phyloP scores from a whole-genome alignment of 92 coral and sea anemone genomes.

The Umimayanthus chanpuru region DNA sequence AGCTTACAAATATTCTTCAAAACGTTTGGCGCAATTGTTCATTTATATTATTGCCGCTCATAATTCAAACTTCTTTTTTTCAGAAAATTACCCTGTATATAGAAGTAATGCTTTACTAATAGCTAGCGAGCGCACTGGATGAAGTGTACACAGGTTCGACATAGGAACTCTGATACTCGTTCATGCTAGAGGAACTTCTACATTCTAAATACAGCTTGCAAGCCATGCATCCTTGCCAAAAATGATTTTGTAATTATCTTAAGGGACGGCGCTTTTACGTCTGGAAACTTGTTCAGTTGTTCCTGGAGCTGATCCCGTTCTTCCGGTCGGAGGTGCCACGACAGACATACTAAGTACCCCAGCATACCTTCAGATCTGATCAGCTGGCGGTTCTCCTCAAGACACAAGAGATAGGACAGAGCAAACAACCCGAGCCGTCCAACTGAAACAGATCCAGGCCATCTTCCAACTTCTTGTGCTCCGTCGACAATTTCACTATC shows the following conservation, averaged over 20 bases:
- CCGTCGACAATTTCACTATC: background rate
- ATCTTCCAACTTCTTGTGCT: background rate
- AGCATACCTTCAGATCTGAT: constrained; percentile 67
- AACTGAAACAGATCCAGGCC: constrained; percentile 69
- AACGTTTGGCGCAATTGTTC: too few species aligned
- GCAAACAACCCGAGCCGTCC: constrained; percentile 78
- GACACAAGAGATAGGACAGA: constrained; percentile 59
- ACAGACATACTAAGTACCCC: constrained; percentile 69
- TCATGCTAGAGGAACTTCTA: background rate
- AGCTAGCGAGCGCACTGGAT: too few species aligned
- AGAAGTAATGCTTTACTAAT: too few species aligned
- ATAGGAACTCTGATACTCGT: too few species aligned
- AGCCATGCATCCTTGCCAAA: constrained; percentile 50
- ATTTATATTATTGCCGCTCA: too few species aligned
- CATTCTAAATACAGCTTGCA: background rate
- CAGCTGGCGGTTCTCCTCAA: constrained; percentile 58
- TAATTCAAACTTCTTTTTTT: too few species aligned
- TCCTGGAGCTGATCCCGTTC: constrained; percentile 35
- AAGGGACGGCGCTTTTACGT: constrained; percentile 55
- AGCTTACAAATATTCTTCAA: too few species aligned
- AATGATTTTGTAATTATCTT: constrained; percentile 63
- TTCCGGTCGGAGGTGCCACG: constrained; percentile 59
- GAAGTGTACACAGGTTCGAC: too few species aligned
- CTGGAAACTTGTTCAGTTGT: constrained; percentile 29
- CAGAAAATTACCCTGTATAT: too few species aligned